Percentiles rank a stretch among this genome's conserved stretches.
Conservation (phyloP, 2,113 vertebrate genomes). For the Cheilinus undulatus region DNA sequence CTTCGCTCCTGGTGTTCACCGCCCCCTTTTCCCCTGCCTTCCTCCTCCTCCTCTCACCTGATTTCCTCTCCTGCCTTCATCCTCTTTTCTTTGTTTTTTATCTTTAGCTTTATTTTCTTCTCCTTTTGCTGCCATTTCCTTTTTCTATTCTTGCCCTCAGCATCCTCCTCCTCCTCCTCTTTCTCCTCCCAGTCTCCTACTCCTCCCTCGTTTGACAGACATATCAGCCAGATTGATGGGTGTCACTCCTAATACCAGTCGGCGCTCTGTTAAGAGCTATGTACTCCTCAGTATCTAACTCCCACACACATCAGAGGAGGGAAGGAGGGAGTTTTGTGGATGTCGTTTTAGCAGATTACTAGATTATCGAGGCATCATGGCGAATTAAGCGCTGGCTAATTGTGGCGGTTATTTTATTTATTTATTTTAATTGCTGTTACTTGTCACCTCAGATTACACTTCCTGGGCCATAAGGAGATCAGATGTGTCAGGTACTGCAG, state of each 20-base stretch:
- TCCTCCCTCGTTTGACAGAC: slow-evolving; percentile 51
- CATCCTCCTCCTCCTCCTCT: slow-evolving; percentile 12
- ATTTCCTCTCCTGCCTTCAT: background rate
- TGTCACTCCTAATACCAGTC: slow-evolving; percentile 65
- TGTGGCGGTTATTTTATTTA: slow-evolving; percentile 54
- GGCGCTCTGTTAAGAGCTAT: slow-evolving; percentile 38
- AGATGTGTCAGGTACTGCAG: slow-evolving; percentile 63
- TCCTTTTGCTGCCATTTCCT: background rate
- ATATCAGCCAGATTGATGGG: slow-evolving; percentile 59
- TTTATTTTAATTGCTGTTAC: slow-evolving; percentile 63
- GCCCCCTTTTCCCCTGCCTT: background rate
- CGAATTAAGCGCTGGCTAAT: slow-evolving; percentile 49
- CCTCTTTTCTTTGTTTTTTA: background rate
- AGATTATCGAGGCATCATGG: slow-evolving; percentile 34
- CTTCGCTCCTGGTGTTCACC: background rate
- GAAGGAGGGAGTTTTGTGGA: background rate
- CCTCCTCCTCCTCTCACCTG: background rate
- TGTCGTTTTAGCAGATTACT: slow-evolving; percentile 38
- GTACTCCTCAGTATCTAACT: slow-evolving; percentile 28
- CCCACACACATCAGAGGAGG: background rate
- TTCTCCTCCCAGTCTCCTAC: slow-evolving; percentile 6
- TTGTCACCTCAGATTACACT: slow-evolving; percentile 60
- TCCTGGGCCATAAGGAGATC: slow-evolving; percentile 44
- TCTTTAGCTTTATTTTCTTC: background rate
- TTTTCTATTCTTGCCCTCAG: background rate